A percentile compares a stretch with the other conserved stretches of the same genome.
These are phyloP conservation scores for Pachyuromys duprasi DNA, from an alignment of 2,797 vertebrate genomes.

Conservation along the genomic window DNA sequence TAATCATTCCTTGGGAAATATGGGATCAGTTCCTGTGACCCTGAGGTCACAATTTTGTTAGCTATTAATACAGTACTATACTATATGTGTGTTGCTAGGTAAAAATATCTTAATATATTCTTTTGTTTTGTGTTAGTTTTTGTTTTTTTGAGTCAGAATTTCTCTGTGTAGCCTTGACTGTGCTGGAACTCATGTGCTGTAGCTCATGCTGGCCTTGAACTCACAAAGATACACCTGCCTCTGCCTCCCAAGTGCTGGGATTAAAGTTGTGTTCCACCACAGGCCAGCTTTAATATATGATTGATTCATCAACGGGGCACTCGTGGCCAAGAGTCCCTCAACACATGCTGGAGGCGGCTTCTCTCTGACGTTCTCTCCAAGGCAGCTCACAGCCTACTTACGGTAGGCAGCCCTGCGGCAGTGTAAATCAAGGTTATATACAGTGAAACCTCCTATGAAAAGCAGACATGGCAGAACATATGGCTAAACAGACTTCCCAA, in stretches of 20 bases:
- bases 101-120: neutral
- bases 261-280: no score
- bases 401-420: neutral
- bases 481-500: neutral
- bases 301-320: neutral
- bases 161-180: no score
- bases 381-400: neutral
- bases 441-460: neutral
- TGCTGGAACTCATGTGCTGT: no score
- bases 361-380: neutral
- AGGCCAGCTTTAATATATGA: neutral
- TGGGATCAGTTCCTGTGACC: neutral
- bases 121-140: no score
- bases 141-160: no score
- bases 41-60: conserved; percentile 17
- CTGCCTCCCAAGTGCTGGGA: no score
- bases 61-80: neutral
- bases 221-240: no score
- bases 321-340: neutral
- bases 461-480: neutral
- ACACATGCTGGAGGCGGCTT: neutral
- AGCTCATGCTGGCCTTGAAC: no score
- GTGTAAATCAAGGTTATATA: neutral
- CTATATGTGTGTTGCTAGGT: conserved; percentile 31
- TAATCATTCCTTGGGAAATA: neutral